phyloP scores from a whole-genome alignment of 2,797 vertebrate species.

The Podarcis lilfordi region DNA sequence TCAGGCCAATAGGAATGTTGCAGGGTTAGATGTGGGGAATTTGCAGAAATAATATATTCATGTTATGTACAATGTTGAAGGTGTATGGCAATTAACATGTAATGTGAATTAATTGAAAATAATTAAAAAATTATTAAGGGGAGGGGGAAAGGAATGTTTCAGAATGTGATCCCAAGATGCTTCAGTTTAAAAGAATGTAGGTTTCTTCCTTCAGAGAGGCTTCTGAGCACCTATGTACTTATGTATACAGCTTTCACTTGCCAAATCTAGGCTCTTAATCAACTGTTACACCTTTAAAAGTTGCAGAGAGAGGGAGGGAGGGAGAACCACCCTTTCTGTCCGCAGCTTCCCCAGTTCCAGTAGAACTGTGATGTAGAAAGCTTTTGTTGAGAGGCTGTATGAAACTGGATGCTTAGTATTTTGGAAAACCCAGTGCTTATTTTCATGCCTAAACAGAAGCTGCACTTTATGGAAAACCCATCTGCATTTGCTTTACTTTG shows the following conservation, averaged over 20 bases:
- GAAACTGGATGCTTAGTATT: background rate
- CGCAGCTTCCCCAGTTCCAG: background rate
- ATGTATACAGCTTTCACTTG: background rate
- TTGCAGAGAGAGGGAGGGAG: background rate
- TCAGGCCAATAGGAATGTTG: background rate
- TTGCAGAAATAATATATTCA: too few species aligned
- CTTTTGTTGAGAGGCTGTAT: background rate
- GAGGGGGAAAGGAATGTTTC: background rate
- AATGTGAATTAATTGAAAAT: too few species aligned
- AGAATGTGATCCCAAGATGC: background rate
- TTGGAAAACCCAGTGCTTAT: conserved; percentile 3
- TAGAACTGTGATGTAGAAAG: background rate
- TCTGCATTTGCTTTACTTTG: background rate
- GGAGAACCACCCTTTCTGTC: background rate
- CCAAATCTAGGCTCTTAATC: background rate
- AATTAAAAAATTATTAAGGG: too few species aligned
- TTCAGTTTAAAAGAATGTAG: background rate
- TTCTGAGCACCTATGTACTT: background rate
- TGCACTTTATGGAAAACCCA: background rate
- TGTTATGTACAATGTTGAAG: too few species aligned
- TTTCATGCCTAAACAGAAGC: background rate
- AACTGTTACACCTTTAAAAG: background rate
- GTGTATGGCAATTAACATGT: too few species aligned
- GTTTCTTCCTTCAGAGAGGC: background rate
- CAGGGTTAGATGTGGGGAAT: background rate